phyloP scores from a whole-genome alignment of 2,797 vertebrate species.

The Pagetopsis macropterus region DNA sequence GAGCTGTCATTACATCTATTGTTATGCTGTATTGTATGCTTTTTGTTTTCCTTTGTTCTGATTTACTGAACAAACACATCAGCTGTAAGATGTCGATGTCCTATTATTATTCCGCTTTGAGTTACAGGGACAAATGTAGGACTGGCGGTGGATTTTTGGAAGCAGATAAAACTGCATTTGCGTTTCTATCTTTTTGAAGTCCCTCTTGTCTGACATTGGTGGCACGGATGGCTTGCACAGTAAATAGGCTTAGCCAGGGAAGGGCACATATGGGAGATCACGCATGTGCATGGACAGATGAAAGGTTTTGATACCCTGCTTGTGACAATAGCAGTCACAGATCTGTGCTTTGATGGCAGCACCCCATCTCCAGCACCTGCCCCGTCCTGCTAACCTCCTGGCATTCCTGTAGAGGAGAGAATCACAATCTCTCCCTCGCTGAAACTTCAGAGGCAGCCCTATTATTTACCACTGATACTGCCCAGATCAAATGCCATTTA shows the following conservation, averaged over 20 bases:
- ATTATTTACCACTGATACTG: conserved; percentile 47
- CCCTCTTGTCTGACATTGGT: conserved; percentile 62
- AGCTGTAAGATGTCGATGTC: conserved; percentile 16
- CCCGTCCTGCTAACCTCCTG: conserved; percentile 56
- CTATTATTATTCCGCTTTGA: conserved; percentile 26
- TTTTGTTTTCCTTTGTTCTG: conserved; percentile 58
- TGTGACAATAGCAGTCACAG: conserved; percentile 67
- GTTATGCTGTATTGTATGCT: conserved; percentile 25
- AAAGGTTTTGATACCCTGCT: conserved; percentile 61
- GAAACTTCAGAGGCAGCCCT: conserved; percentile 17
- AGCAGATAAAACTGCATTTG: conserved; percentile 56
- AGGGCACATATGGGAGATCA: conserved; percentile 37
- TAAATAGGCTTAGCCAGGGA: conserved; percentile 67
- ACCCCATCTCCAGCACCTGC: conserved; percentile 58
- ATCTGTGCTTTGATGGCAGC: conserved; percentile 67
- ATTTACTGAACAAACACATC: conserved; percentile 55
- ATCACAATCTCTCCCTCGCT: conserved; percentile 22
- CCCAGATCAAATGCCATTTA: conserved; percentile 43
- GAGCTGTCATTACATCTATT: conserved; percentile 50
- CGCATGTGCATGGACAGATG: conserved; percentile 51
- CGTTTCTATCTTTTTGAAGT: conserved; percentile 63
- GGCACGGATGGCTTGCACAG: conserved; percentile 63
- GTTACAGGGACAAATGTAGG: conserved; percentile 52
- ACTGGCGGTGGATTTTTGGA: conserved; percentile 43
- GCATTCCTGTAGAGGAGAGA: conserved; percentile 44